Evolutionary conservation across 2,888 invertebrate species (phyloP).

Genomic region (Chrysina gloriosa): DNA sequence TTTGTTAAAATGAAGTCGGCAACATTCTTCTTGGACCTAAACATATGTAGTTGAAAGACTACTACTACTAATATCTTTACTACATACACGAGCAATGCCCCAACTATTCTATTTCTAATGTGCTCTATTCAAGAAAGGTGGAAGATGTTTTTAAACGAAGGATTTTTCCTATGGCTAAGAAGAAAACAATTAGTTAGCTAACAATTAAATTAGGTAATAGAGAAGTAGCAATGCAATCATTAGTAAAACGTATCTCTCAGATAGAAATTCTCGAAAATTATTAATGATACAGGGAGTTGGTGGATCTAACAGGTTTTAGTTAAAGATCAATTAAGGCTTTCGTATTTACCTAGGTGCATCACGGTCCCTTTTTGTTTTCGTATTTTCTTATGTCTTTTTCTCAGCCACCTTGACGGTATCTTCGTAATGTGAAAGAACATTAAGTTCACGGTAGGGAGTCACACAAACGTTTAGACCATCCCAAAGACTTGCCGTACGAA

Average conservation of each 20-base stretch:
- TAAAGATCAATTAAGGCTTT: constrained; percentile 35
- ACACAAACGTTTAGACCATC: constrained; percentile 38
- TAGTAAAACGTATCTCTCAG: constrained; percentile 28
- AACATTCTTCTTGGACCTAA: too few relatives aligned
- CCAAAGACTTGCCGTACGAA: constrained; percentile 46
- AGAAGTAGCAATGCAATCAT: neutral
- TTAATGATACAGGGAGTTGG: constrained; percentile 36
- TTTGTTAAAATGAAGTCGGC: too few relatives aligned
- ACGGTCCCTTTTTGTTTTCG: constrained; percentile 6
- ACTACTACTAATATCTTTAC: too few relatives aligned
- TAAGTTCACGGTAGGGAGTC: constrained; percentile 48
- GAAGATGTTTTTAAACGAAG: too few relatives aligned
- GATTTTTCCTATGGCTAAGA: neutral
- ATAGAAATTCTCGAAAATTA: constrained; percentile 30
- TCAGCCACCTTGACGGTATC: neutral
- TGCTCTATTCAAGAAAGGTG: too few relatives aligned
- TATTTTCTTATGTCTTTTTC: constrained; percentile 24
- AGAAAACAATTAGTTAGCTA: neutral
- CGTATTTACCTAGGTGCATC: constrained; percentile 13
- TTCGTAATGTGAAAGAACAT: constrained; percentile 37
- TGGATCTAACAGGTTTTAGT: constrained; percentile 31
- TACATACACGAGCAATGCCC: too few relatives aligned
- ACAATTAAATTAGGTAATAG: neutral
- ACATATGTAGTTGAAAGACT: too few relatives aligned
- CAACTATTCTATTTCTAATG: too few relatives aligned